Evolutionary conservation across 2,888 invertebrate species (phyloP).

Genomic region (Spisula solida): DNA sequence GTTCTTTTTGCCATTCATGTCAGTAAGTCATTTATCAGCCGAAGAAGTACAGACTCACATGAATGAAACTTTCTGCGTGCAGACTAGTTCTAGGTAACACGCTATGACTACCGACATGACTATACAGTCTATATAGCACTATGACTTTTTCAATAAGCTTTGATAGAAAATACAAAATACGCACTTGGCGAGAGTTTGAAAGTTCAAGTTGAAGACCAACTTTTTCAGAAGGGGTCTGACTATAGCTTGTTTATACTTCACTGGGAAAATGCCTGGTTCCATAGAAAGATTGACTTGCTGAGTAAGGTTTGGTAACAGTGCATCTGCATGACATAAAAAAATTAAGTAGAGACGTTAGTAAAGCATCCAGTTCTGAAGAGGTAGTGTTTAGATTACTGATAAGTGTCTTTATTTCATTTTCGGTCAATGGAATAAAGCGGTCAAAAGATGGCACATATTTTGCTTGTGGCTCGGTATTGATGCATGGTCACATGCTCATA

Average conservation of each 20-base stretch:
- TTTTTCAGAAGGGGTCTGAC: constrained; percentile 61
- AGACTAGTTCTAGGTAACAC: constrained; percentile 52
- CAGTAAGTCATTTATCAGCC: constrained; percentile 56
- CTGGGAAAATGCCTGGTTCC: constrained; percentile 30
- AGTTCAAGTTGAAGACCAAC: constrained; percentile 22
- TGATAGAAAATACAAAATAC: constrained; percentile 57
- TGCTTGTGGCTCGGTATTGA: not conserved
- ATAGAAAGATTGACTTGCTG: too few species aligned
- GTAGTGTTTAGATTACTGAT: constrained; percentile 39
- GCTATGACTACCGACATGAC: constrained; percentile 28
- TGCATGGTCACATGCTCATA: too few species aligned
- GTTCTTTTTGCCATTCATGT: too few species aligned
- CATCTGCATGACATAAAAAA: not conserved
- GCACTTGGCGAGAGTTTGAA: constrained; percentile 50
- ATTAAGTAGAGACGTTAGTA: constrained; percentile 47
- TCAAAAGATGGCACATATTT: constrained; percentile 29
- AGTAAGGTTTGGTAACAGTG: constrained; percentile 39
- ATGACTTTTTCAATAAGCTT: constrained; percentile 63
- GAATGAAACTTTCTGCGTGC: constrained; percentile 55
- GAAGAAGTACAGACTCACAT: constrained; percentile 49
- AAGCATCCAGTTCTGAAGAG: constrained; percentile 47
- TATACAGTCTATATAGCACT: constrained; percentile 47
- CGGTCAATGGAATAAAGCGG: constrained; percentile 31
- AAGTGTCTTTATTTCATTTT: constrained; percentile 48
- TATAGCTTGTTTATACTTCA: constrained; percentile 32